phyloP scores from a whole-genome alignment of 2,113 vertebrate species.

The Sander vitreus region DNA sequence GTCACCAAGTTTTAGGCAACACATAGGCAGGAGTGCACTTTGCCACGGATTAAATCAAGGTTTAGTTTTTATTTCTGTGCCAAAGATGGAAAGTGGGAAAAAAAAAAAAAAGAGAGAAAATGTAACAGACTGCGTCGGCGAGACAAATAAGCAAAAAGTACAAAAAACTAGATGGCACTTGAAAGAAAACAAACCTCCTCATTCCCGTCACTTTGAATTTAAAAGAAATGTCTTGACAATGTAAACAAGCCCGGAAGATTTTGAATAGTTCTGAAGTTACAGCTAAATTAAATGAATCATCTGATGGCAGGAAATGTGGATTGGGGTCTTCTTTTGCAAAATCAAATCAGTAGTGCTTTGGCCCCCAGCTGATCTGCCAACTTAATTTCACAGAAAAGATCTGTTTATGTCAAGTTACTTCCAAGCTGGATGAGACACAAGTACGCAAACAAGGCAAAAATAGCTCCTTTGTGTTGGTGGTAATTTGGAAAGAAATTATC shows the following conservation, averaged over 20 bases:
- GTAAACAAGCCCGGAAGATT: not conserved
- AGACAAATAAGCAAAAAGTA: not conserved
- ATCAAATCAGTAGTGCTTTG: constrained; percentile 37
- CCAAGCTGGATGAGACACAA: not conserved
- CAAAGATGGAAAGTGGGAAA: not conserved
- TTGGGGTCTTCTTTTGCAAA: not conserved
- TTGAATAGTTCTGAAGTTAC: not conserved
- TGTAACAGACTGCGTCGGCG: not conserved
- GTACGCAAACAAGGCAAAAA: not conserved
- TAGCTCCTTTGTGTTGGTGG: not conserved
- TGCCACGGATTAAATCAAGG: not conserved
- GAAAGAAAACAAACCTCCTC: not conserved
- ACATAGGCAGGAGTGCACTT: not conserved
- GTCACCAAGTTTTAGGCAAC: constrained; percentile 9
- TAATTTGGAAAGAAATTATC: not conserved
- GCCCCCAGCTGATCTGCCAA: not conserved
- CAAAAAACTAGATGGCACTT: not conserved
- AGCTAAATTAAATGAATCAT: not conserved
- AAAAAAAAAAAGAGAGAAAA: not conserved
- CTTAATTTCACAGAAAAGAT: constrained; percentile 8
- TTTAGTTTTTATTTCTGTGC: not conserved
- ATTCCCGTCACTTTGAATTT: constrained; percentile 2
- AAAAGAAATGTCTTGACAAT: not conserved
- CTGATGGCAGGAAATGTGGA: constrained; percentile 12
- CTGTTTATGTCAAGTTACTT: not conserved